Evolutionary conservation across 2,113 vertebrate species (phyloP).

Genomic region (Tringa solitaria): DNA sequence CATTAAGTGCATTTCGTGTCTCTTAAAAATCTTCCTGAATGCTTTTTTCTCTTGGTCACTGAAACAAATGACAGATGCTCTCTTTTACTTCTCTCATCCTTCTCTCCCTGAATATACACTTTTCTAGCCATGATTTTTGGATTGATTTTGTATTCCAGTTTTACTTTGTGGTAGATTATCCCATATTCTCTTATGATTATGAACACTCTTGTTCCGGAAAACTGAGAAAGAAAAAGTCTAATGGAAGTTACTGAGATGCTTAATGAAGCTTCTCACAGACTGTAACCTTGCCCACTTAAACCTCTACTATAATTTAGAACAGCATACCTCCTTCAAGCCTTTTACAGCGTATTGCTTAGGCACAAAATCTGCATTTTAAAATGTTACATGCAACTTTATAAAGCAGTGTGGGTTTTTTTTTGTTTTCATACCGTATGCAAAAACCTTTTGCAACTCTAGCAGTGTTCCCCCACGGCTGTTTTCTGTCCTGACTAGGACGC

Average conservation of each 20-base stretch:
- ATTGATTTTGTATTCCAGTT: not conserved
- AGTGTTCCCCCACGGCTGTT: too few relatives aligned
- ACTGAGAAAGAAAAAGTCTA: not conserved
- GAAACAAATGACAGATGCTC: not conserved
- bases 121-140: not conserved
- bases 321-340: not conserved
- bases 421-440: not conserved
- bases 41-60: not conserved
- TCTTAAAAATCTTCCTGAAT: not conserved
- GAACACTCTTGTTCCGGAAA: not conserved
- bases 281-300: not conserved
- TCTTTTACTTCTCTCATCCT: not conserved
- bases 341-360: not conserved
- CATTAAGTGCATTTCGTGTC: not conserved
- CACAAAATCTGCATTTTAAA: not conserved
- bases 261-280: not conserved
- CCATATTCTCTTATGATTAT: not conserved
- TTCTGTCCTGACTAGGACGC: not conserved
- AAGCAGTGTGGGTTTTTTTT: not conserved
- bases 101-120: not conserved
- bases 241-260: not conserved
- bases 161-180: not conserved
- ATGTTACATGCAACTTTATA: rapidly evolving
- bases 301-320: not conserved
- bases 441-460: not conserved